Conservation (phyloP, 2,888 invertebrate genomes). For the Chloroclystis v-ata region DNA sequence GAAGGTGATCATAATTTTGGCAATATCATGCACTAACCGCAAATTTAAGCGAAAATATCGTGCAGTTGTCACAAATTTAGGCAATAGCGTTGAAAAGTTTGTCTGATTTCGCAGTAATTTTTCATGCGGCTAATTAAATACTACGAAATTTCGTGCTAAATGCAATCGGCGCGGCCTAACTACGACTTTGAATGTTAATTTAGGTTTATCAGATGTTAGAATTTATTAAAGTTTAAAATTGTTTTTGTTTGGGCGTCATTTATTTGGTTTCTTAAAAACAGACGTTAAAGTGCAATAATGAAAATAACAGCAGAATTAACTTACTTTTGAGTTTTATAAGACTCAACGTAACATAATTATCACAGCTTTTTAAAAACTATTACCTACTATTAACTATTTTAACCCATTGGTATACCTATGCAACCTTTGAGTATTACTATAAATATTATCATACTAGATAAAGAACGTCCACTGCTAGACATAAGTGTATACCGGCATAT, state of each 20-base stretch:
- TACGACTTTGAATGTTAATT: conserved; percentile 29
- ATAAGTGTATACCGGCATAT: no score
- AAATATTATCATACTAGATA: no score
- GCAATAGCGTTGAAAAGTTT: conserved; percentile 38
- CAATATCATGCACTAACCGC: conserved; percentile 12
- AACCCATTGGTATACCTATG: no score
- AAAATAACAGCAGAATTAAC: no score
- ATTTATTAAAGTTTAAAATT: conserved; percentile 11
- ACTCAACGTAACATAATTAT: no score
- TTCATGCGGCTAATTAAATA: conserved; percentile 63
- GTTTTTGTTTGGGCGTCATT: not conserved
- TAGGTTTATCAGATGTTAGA: conserved; percentile 30
- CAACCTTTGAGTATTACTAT: no score
- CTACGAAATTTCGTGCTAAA: conserved; percentile 62
- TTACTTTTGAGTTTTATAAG: no score
- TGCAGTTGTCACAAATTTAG: conserved; percentile 30
- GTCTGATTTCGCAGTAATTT: conserved; percentile 49
- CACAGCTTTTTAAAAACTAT: no score
- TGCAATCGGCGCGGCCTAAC: conserved; percentile 49
- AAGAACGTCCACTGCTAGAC: no score
- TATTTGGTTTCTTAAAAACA: no score
- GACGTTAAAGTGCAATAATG: not conserved
- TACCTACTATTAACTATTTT: no score
- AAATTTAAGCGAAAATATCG: conserved; percentile 19
- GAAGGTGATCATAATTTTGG: conserved; percentile 14